phyloP scores from a whole-genome alignment of 2,888 invertebrate genomes.

The Agrotis exclamationis region DNA sequence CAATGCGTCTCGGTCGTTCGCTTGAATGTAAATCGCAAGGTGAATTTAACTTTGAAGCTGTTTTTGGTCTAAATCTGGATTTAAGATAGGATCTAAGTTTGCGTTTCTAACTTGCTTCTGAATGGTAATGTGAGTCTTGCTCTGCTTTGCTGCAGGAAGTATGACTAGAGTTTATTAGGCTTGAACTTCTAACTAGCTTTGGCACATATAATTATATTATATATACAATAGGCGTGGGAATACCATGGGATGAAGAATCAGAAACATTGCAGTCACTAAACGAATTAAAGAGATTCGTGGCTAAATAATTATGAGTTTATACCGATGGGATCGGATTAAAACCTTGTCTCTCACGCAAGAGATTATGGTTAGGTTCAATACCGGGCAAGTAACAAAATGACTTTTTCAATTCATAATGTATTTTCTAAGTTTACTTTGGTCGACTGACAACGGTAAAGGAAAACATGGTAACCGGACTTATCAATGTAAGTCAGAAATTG shows the following conservation, averaged over 20 bases:
- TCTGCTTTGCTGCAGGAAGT: slow-evolving; percentile 45
- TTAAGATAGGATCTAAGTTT: slow-evolving; percentile 56
- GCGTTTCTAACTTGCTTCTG: slow-evolving; percentile 42
- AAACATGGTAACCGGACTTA: no score
- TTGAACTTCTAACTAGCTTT: slow-evolving; percentile 53
- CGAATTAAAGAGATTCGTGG: background rate
- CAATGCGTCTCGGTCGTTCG: slow-evolving; percentile 4
- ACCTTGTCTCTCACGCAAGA: no score
- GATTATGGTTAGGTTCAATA: no score
- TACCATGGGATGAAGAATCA: slow-evolving; percentile 11
- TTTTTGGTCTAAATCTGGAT: slow-evolving; percentile 57
- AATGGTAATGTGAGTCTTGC: slow-evolving; percentile 51
- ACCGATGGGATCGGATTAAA: no score
- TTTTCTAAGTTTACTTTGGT: no score
- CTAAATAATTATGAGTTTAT: no score
- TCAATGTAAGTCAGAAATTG: no score
- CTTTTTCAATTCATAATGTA: no score
- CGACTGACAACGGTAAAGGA: no score
- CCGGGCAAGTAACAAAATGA: no score
- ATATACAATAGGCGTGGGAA: background rate
- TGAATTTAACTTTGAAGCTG: slow-evolving; percentile 50
- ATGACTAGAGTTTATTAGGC: slow-evolving; percentile 45
- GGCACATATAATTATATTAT: no score
- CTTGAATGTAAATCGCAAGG: slow-evolving; percentile 32
- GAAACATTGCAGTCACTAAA: background rate